phyloP scores from a whole-genome alignment of 2,113 vertebrate genomes.

The Eclectus roratus region DNA sequence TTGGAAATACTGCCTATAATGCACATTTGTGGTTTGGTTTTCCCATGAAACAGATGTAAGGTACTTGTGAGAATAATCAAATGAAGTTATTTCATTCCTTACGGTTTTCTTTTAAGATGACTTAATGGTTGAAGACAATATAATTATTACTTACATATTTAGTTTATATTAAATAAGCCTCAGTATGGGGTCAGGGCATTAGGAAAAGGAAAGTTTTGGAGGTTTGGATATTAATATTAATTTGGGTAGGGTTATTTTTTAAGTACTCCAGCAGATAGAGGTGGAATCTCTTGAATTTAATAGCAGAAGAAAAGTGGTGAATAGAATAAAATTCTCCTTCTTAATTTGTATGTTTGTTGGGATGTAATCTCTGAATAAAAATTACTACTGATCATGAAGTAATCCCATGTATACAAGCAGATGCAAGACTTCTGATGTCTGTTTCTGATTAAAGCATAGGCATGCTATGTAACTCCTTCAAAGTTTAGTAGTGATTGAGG shows the following conservation, averaged over 20 bases:
- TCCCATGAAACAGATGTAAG: background rate
- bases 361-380: constrained; percentile 26
- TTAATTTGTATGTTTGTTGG: background rate
- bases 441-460: constrained; percentile 5
- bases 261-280: background rate
- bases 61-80: background rate
- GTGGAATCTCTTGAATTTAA: background rate
- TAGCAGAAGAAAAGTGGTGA: background rate
- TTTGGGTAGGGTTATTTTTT: background rate
- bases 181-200: background rate
- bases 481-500: background rate
- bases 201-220: background rate
- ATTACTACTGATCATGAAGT: background rate
- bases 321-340: background rate
- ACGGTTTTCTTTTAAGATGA: background rate
- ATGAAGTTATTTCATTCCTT: background rate
- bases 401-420: background rate
- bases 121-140: background rate
- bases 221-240: background rate
- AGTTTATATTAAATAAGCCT: background rate
- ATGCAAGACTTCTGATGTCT: background rate
- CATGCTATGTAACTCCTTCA: background rate
- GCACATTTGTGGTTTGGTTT: background rate
- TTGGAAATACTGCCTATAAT: background rate
- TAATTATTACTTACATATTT: background rate